Base-by-base conservation (phyloP, 2,888 invertebrate species). In the Leucophenga maculata region DNA sequence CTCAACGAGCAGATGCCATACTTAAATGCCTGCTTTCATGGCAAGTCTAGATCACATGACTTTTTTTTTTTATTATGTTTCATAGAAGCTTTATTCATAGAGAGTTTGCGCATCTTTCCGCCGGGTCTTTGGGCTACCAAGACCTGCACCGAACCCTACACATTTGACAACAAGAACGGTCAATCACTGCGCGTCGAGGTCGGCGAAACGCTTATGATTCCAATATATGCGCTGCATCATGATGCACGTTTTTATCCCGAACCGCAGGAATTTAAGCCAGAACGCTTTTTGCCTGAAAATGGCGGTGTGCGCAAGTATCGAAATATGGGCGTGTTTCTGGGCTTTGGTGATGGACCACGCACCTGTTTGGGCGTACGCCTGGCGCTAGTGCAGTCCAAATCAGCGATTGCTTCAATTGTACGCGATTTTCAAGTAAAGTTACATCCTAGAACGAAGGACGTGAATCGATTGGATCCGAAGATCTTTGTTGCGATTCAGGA, bases 291-390 rank as follows among this genome's bases (percentile, higher is more conserved):
- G 69, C 66, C 60, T 0, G 77, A 78, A 22, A 80, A 87, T 69
- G 85, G 84, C n/a, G 86, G 85, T 3, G 64, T 78, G 0, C 87
- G 85, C 71, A 75, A 77, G 1, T 85, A 77, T 68, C 80, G 80
- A n/a, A 84, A 87, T 64, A 72, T 83, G 77, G 88, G 88, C 59
- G 81, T 81, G 1, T 89, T 86, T 70, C 71, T 85, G 14, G 86
- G 86, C 48, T 88, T 88, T 64, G 86, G 88, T n/a, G 86, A 88
- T 75, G 88, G 89, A 2, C 89, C 88, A 0, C 78, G 88, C 14
- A 85, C 82, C 20, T 89, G 88, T 70, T 82, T 88, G 64, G 88
- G 85, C 11, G 85, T 86, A 71, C 83, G 80, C 0, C 78, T 88
- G 73, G 87, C 84, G 1, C 69, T 86, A 62, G 74, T 78, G 1